These are phyloP conservation scores for Eupithecia exiguata DNA, from an alignment of 2,888 invertebrate species.

Conservation along the genomic window DNA sequence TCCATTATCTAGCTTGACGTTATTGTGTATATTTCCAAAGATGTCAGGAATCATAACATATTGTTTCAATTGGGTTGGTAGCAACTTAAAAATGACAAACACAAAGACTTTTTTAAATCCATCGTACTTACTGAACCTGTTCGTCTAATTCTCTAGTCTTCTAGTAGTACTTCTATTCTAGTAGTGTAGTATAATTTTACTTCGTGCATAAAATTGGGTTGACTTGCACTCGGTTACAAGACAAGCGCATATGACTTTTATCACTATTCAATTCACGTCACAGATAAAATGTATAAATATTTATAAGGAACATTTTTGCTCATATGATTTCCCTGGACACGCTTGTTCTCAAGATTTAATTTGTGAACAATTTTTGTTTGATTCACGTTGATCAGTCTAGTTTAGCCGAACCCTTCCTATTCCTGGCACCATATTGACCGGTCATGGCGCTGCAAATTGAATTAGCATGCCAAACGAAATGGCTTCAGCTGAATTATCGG, in stretches of 20 bases:
- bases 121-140: neutral
- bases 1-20: neutral
- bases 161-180: no score
- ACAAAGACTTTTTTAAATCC: neutral
- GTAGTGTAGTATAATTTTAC: neutral
- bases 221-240: neutral
- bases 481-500: slow-evolving; percentile 45
- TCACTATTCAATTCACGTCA: neutral
- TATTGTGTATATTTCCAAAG: neutral
- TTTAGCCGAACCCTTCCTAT: slow-evolving; percentile 39
- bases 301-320: neutral
- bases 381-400: neutral
- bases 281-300: neutral
- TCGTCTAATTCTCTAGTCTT: neutral
- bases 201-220: neutral
- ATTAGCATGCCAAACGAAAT: slow-evolving; percentile 53
- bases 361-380: neutral
- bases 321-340: neutral
- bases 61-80: neutral
- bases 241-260: neutral
- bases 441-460: slow-evolving; percentile 57
- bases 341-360: neutral
- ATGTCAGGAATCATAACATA: neutral
- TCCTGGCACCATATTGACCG: slow-evolving; percentile 49
- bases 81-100: neutral